Evolutionary conservation across 2,888 invertebrate genomes (phyloP), one percentile per base, ranked within the genome.

Genomic region (Prosopocoilus inquinatus): DNA sequence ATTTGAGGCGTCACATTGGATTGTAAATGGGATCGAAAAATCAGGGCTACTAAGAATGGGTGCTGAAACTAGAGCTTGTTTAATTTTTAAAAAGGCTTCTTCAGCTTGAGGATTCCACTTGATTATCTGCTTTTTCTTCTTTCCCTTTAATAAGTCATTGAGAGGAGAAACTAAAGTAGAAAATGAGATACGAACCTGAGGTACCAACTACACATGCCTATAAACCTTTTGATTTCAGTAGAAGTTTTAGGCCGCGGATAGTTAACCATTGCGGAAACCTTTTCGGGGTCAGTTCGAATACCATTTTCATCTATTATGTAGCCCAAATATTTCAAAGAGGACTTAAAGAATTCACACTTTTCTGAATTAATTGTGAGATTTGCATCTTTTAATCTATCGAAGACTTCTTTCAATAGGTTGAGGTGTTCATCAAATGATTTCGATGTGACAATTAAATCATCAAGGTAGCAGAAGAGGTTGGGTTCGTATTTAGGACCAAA

Each of bases 1-100:
- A 35, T 56, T 56, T 2, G 61, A 60, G 2, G 68, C 68, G 55
- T 66, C 68, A 33, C 60, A 59, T 43, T 68, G 68, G 32, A 70
- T 60, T 11, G 51, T 57, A 52, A 70, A 69, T 2, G 48, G 50
- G 46, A 58, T 33, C 1, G 48, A 50, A 43, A 67, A 69, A 62
- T 70, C 64, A 2, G 70, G 66, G 33, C 56, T 55, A 2, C 46
- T 16, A n/a, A 67, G 50, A 20, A 67, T 50, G 2, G 66, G 66
- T 1, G 67, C 63, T 0, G 64, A 50, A 12, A 65, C 48, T 12
- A 70, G 38, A n/a, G 51, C 49, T 47, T 57, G 41, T 50, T 69
- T 69, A 47, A 69, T 55, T n/a, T 33, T 50, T 0, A 47, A 1
- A 49, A 69, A 69, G 11, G 66, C 57, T 15, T 50, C 20, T 39